Evolutionary conservation across 1,140 invertebrate genomes (phyloP), one percentile per base, ranked within the genome.

Genomic region (Zaprionus gabonicus): DNA sequence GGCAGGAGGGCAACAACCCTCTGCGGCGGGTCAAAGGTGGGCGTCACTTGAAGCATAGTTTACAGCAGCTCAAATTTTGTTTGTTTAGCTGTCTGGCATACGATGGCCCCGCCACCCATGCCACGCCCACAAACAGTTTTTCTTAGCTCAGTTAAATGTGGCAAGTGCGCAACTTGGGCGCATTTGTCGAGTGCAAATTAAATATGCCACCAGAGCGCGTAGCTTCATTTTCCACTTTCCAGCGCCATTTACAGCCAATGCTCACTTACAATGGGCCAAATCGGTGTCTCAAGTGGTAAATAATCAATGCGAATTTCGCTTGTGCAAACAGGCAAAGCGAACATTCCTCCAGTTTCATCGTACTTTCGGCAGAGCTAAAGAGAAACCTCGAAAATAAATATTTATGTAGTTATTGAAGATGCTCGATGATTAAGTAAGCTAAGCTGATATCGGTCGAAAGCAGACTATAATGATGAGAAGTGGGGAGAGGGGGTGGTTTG

Each of bases 161-260:
- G 71, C 27, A 62, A 88, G 84, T 88, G 83, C 80, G 75, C 64
- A 76, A 67, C 57, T 81, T 83, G 74, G 46, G 28, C 71, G 70
- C 60, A 60, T 78, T 78, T 76, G 60, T 67, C 41, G 68, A 88
- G 84, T 88, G 84, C 85, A 88, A 83, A 88, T 88, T 90, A 88
- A 88, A 88, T 88, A 88, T 84, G 86, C 85, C 67, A 53, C 75
- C 57, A 71, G 53, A 63, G 62, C 36, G 36, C 36, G 36, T 56
- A 46, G 71, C 57, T 23, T 67, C 38, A 41, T 41, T 41, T n/a
- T 46, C 41, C n/a, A 59, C 72, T 76, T 63, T 57, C 15, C 46
- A 63, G 51, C 23, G 63, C 53, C 57, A 28, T 46, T 55, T 51
- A 28, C 57, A 53, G 57, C 28, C 64, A 31, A 15, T 7, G 64